A percentile compares a stretch with the other conserved stretches of the same genome.
Evolutionary conservation across 2,888 invertebrate genomes (phyloP).

Genomic region (Athalia circularis): DNA sequence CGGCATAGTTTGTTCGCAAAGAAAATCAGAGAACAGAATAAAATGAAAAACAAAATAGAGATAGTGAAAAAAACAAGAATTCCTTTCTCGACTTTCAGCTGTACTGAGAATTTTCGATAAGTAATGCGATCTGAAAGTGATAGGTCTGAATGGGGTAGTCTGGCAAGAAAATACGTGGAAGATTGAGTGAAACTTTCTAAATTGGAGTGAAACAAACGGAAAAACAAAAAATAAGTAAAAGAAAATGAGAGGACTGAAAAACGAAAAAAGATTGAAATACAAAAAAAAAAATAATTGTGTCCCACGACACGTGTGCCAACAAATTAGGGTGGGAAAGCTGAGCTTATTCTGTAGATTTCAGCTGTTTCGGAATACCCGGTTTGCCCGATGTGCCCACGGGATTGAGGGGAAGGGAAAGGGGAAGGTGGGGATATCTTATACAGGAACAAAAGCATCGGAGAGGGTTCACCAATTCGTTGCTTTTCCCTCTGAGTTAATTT

Average conservation of each 20-base stretch:
- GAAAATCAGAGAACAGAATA: too few relatives aligned
- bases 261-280: not conserved
- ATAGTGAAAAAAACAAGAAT: too few relatives aligned
- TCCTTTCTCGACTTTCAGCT: too few relatives aligned
- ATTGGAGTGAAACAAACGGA: not conserved
- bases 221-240: not conserved
- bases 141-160: not conserved
- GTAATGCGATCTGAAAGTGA: too few relatives aligned
- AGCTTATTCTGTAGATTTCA: not conserved
- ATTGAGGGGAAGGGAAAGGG: too few relatives aligned
- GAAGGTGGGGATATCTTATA: too few relatives aligned
- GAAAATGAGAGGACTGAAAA: not conserved
- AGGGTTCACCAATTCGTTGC: not conserved
- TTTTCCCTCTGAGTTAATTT: conserved; percentile 21
- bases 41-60: too few relatives aligned
- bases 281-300: not conserved
- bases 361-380: not conserved
- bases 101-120: too few relatives aligned
- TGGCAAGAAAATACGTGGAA: not conserved
- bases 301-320: not conserved
- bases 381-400: not conserved
- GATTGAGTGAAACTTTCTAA: not conserved
- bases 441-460: not conserved
- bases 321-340: not conserved
- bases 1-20: too few relatives aligned